Base-by-base conservation (phyloP, 1,140 invertebrate species). In the Eriosoma lanigerum region DNA sequence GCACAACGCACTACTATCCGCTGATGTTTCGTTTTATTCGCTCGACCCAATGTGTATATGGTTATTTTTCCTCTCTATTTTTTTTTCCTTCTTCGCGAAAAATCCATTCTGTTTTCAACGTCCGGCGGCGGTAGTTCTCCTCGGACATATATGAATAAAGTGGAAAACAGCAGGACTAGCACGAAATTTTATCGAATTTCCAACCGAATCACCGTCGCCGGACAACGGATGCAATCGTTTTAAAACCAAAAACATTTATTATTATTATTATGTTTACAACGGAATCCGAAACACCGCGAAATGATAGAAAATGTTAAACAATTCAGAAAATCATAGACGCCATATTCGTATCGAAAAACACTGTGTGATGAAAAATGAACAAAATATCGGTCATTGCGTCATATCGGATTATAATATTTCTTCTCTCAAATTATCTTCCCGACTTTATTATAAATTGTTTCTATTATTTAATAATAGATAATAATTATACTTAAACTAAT, bases 1-100 rank as follows among this genome's bases (percentile, higher is more conserved):
- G 5, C 17, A 48, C 46, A 10, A 12, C 38, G 9, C 32, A 10
- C 19, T 4, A 3, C 9, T 17, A 75, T 44, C 50, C 26, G 3
- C 32, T 38, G 72, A 75, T 54, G 52, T 56, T 75, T 54, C 72
- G 52, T 75, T 75, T 75, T 75, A 75, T 75, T 56, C 32, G 52
- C 32, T 26, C 52, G 72, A 56, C 19, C 48, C 50, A 6, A 38
- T 38, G 21, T 21, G 21, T 32, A 21, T 54, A 21, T 52, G 5
- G n/a, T 29, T n/a, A 26, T 75, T 54, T 75, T 38, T 75, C n/a
- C 29, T 44, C 9, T 73, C 70, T 1, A 3, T 17, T 60, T 26
- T 15, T 26, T 24, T 60, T 29, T 60, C 15, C 26, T 26, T 26
- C 24, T 17, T 75, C 26, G 29, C 72, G 38, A 56, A 56, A n/a